Conservation (phyloP, 1,140 invertebrate genomes). For the Adelges cooleyi region DNA sequence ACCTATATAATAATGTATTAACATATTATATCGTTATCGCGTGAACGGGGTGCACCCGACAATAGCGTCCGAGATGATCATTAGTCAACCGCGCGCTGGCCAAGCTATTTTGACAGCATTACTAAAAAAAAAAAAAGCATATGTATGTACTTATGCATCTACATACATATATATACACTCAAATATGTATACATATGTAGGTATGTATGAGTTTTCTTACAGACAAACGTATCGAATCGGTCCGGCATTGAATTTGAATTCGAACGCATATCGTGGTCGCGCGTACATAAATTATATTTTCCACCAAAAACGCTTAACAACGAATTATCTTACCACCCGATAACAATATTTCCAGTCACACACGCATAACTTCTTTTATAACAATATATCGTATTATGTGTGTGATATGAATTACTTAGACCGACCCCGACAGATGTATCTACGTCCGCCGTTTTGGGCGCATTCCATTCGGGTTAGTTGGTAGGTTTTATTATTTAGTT, state of each 20-base stretch:
- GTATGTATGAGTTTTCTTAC: too few species aligned
- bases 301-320: background rate
- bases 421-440: background rate
- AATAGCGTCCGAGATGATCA: background rate
- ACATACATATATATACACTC: too few species aligned
- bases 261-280: background rate
- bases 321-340: constrained; percentile 6
- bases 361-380: background rate
- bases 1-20: too few species aligned
- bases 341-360: constrained; percentile 13
- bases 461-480: background rate
- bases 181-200: too few species aligned
- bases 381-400: background rate
- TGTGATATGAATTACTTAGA: constrained; percentile 14
- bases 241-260: too few species aligned
- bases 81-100: background rate
- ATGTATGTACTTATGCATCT: too few species aligned
- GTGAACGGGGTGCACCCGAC: background rate
- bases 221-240: too few species aligned
- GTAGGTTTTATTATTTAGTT: constrained; percentile 9
- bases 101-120: background rate
- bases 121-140: background rate
- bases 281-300: constrained; percentile 14
- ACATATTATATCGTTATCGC: too few species aligned
- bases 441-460: constrained; percentile 11